Conservation (phyloP, 2,113 vertebrate species). For the Ceuthmochares aereus region DNA sequence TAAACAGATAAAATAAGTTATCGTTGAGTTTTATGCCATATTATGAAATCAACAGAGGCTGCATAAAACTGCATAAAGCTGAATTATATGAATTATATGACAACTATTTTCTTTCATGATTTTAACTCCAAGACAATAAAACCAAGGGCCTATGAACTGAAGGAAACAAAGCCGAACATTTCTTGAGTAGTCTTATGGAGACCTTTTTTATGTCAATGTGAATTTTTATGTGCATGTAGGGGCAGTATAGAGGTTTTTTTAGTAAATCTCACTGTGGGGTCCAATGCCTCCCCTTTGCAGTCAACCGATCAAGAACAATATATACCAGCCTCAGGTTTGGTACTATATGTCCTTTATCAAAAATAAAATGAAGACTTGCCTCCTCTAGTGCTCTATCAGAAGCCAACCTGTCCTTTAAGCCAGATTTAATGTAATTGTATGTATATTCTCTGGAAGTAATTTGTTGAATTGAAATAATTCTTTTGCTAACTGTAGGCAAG, state of each 20-base stretch:
- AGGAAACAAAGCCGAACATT: not conserved
- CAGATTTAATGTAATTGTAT: not conserved
- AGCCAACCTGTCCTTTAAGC: not conserved
- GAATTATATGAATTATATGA: not conserved
- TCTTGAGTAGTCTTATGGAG: not conserved
- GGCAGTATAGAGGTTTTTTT: not conserved
- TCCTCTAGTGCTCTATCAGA: not conserved
- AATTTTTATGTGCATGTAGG: not conserved
- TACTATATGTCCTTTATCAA: not conserved
- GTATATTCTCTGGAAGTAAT: not conserved
- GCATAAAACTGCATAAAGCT: not conserved
- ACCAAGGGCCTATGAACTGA: too few relatives aligned
- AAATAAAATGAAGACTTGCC: not conserved
- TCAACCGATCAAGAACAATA: not conserved
- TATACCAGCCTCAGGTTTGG: not conserved
- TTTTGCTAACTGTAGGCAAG: conserved; percentile 1
- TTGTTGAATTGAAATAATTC: not conserved
- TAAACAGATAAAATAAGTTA: not conserved
- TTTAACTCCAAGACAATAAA: not conserved
- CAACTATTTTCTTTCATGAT: not conserved
- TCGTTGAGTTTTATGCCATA: not conserved
- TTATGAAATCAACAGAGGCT: not conserved
- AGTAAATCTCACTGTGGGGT: not conserved
- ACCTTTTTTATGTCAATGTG: not conserved
- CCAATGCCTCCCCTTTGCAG: not conserved